Evolutionary conservation across 2,797 vertebrate genomes (phyloP).

Genomic region (Enteromius treurensis): DNA sequence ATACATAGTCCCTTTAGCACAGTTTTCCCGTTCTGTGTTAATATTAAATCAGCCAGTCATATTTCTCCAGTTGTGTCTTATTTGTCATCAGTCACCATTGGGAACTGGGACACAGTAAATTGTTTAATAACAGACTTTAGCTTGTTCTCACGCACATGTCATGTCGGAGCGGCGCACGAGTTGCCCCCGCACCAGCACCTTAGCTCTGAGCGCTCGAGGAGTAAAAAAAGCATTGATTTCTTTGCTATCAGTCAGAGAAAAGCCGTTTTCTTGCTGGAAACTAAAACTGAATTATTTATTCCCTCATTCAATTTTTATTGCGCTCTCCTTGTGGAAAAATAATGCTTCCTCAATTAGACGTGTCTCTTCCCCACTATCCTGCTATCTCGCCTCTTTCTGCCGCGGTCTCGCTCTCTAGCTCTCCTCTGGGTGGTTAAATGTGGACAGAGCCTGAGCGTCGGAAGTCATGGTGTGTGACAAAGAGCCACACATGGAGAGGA

Average conservation of each 20-base stretch:
- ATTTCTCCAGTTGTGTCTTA: conserved; percentile 47
- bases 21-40: not conserved
- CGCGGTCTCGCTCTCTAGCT: not conserved
- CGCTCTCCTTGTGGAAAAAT: conserved; percentile 73
- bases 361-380: conserved; percentile 53
- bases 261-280: conserved; percentile 77
- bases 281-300: conserved; percentile 81
- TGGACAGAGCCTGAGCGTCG: conserved; percentile 53
- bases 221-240: conserved; percentile 74
- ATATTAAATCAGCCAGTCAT: conserved; percentile 10
- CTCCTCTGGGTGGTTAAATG: conserved; percentile 68
- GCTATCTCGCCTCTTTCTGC: conserved; percentile 25
- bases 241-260: conserved; percentile 73
- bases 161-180: conserved; percentile 34
- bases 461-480: conserved; percentile 58
- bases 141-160: conserved; percentile 4
- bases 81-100: conserved; percentile 37
- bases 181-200: conserved; percentile 25
- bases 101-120: not conserved
- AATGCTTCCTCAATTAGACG: conserved; percentile 70
- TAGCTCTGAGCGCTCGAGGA: conserved; percentile 32
- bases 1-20: not conserved
- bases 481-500: conserved; percentile 54
- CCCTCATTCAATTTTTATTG: conserved; percentile 82
- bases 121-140: conserved; percentile 37